These are phyloP conservation scores for Indri indri DNA, from an alignment of 2,113 vertebrate species.

Conservation along the genomic window DNA sequence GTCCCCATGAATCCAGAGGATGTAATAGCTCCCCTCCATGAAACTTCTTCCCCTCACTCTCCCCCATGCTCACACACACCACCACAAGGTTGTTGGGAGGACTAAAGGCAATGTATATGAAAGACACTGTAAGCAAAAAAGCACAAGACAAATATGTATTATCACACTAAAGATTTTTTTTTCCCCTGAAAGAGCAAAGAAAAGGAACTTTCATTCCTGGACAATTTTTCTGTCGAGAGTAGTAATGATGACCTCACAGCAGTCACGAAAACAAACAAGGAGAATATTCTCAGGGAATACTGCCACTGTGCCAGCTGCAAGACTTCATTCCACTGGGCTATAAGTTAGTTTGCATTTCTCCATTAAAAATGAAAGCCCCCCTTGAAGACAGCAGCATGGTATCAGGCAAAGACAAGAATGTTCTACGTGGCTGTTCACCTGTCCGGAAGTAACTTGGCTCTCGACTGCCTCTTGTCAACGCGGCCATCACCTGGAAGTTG, in stretches of 20 bases:
- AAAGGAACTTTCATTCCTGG: conserved; percentile 16
- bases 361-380: neutral
- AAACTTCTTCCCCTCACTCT: neutral
- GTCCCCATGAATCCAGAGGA: neutral
- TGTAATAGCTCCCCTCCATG: neutral
- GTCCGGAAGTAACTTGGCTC: neutral
- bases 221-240: neutral
- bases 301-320: neutral
- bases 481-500: neutral
- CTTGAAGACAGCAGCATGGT: neutral
- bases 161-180: neutral
- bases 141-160: neutral
- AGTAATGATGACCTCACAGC: neutral
- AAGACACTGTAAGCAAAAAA: neutral
- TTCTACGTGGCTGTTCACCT: neutral
- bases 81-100: neutral
- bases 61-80: neutral
- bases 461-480: neutral
- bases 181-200: neutral
- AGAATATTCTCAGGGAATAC: neutral
- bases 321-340: neutral
- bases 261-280: neutral
- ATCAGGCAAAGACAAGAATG: neutral
- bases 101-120: neutral
- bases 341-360: neutral